Percentiles rank a stretch among this genome's conserved stretches.
These are phyloP conservation scores for Epinotia brunnichana DNA, from an alignment of 2,888 invertebrate genomes.

Conservation along the genomic window DNA sequence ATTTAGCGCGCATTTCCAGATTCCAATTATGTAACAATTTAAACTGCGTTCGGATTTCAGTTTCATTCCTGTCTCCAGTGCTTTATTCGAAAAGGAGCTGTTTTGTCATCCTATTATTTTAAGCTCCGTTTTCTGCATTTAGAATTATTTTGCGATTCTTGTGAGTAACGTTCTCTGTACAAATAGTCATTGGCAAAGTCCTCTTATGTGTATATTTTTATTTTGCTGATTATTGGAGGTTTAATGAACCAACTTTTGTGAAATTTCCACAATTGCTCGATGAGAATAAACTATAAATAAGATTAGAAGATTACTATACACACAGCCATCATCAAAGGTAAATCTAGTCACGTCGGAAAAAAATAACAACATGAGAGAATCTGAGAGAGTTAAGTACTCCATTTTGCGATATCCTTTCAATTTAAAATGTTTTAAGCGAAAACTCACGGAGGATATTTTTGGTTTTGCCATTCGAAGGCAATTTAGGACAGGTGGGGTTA, in stretches of 20 bases:
- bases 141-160: neutral
- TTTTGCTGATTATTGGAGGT: neutral
- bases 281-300: neutral
- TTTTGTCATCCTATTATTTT: conserved; percentile 29
- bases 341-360: neutral
- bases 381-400: no score
- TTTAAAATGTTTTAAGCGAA: no score
- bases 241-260: neutral
- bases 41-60: conserved; percentile 50
- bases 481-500: neutral
- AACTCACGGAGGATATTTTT: neutral
- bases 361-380: no score
- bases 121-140: neutral
- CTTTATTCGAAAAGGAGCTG: conserved; percentile 36
- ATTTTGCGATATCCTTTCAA: no score
- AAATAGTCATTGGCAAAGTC: neutral
- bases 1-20: conserved; percentile 53
- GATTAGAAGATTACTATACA: no score
- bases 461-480: neutral
- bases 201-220: neutral
- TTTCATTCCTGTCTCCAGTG: conserved; percentile 46
- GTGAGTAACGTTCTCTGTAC: neutral
- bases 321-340: neutral
- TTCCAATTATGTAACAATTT: conserved; percentile 55
- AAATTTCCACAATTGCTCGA: neutral